Evolutionary conservation across 2,113 vertebrate species (phyloP), one percentile per base, ranked within the genome.

Genomic region (Boulengeromyrus knoepffleri): DNA sequence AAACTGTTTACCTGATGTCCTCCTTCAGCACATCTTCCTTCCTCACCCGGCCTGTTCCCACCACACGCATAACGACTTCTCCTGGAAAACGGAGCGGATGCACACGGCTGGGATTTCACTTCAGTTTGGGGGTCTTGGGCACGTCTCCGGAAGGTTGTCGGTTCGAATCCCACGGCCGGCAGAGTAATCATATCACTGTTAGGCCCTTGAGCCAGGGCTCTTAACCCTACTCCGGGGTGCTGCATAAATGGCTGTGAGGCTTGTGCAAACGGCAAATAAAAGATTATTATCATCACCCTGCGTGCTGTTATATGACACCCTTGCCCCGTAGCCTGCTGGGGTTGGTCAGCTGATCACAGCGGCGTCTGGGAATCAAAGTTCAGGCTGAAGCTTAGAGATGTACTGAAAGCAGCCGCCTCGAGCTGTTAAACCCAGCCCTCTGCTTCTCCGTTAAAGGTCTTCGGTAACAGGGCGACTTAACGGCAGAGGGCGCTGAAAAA

Each of bases 1-100:
- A 88, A 90, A 83, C 87, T 45, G 21, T 84, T 83, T 84, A 83
- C 39, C 74, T 80, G 85, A 80, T 88, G 42, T 88, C 36, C 50
- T 42, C 36, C 85, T 88, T 77, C 17, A 62, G 36, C 47, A 36
- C 50, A 12, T 84, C 52, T n/a, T 39, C 85, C 45, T 70, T 52
- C 47, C 56, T 53, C 58, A n/a, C 36, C 52, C 7, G 45, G 31
- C 56, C 31, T 3, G 9, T 31, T 49, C 50, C 12, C 1, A 56
- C 39, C 17, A 2, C 24, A 36, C 12, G 15, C 17, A 17, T 86
- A 84, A 86, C 7, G 24, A 66, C 87, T 90, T 74, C 85, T 36
- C 47, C 27, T 42, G 66, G 36, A 10, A 15, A 27, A 7, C 3
- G 52, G 77, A 31, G 8, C 12, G 6, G 56, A 62, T 50, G 70